These are phyloP conservation scores for Chroicocephalus ridibundus DNA, from an alignment of 2,113 vertebrate genomes.

Conservation along the genomic window DNA sequence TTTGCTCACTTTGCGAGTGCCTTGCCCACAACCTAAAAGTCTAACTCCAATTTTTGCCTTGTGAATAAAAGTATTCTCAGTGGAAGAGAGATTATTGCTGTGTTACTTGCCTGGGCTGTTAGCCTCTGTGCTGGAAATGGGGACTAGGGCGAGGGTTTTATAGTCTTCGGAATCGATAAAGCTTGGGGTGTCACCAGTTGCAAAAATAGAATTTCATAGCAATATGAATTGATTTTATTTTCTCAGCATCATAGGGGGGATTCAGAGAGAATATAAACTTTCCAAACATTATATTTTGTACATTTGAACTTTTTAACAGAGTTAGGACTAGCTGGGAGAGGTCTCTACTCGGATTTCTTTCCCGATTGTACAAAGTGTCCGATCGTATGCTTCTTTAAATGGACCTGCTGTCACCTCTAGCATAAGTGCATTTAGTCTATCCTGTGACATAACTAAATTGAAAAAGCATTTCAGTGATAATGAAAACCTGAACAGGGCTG, in stretches of 20 bases:
- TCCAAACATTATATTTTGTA: constrained; percentile 46
- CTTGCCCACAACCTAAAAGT: constrained; percentile 73
- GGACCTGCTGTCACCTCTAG: background rate
- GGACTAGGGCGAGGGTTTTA: constrained; percentile 4
- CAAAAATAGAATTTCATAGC: constrained; percentile 63
- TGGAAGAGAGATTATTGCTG: constrained; percentile 49
- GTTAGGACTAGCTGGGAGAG: constrained; percentile 1
- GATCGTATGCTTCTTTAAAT: background rate
- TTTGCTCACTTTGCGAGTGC: constrained; percentile 75
- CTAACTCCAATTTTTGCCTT: constrained; percentile 74
- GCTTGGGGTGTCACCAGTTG: constrained; percentile 45
- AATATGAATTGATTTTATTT: constrained; percentile 68
- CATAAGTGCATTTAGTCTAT: background rate
- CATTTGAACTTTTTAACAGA: constrained; percentile 39
- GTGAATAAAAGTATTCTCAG: constrained; percentile 68
- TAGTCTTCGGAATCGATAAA: background rate
- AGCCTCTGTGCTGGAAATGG: constrained; percentile 23
- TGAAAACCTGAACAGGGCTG: background rate
- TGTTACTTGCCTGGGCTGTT: constrained; percentile 40
- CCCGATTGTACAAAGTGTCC: constrained; percentile 8
- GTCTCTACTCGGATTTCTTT: background rate
- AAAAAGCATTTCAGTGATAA: background rate
- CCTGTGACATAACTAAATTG: background rate
- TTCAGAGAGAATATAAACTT: constrained; percentile 45
- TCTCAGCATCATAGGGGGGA: constrained; percentile 4